These are phyloP conservation scores for Galeopterus variegatus DNA, from an alignment of 2,113 vertebrate genomes.

Conservation along the genomic window DNA sequence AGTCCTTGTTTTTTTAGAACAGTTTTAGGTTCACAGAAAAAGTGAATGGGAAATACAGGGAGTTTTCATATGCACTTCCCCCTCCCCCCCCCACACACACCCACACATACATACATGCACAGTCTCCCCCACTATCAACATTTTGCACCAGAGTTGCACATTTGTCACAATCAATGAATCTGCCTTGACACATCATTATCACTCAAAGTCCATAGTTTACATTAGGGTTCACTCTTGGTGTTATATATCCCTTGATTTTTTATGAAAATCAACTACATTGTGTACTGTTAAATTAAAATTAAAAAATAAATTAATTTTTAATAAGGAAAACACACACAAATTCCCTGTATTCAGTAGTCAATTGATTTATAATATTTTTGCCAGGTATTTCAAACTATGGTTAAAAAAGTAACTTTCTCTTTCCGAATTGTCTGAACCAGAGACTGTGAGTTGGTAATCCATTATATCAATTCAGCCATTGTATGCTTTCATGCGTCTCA, in stretches of 20 bases:
- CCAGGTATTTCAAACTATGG: neutral
- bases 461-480: neutral
- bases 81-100: rapidly evolving
- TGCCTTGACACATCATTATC: neutral
- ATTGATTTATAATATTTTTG: neutral
- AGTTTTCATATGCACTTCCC: neutral
- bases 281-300: no score
- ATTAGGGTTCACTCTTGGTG: neutral
- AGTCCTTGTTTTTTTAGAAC: neutral
- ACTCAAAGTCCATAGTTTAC: neutral
- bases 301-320: no score
- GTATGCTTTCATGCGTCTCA: neutral
- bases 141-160: no score
- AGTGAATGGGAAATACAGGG: neutral
- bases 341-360: neutral
- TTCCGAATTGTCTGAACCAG: neutral
- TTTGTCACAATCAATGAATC: neutral
- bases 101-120: no score
- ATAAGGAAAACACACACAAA: no score
- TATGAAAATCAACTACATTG: no score
- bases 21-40: neutral
- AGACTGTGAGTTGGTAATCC: neutral
- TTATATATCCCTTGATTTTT: neutral
- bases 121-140: neutral
- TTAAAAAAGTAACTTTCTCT: neutral